phyloP scores from a whole-genome alignment of 2,797 vertebrate genomes.

The Natrix natrix region DNA sequence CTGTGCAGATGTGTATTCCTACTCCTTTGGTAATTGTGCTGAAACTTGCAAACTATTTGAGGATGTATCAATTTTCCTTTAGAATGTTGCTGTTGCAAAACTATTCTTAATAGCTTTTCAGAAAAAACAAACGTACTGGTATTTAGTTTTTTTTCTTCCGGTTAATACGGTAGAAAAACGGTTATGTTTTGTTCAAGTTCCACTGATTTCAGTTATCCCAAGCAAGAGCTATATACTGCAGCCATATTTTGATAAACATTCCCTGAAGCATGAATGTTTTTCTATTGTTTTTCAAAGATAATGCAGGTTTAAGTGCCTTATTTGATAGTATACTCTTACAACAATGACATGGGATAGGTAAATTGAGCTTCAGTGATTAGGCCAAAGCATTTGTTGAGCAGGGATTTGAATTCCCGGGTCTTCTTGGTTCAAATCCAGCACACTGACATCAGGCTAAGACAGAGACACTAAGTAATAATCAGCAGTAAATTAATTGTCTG shows the following conservation, averaged over 20 bases:
- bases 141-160: neutral
- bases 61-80: neutral
- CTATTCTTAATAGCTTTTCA: neutral
- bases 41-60: neutral
- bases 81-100: neutral
- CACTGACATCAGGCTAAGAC: no score
- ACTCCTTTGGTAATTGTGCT: neutral
- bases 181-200: neutral
- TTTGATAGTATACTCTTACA: neutral
- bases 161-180: neutral
- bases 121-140: neutral
- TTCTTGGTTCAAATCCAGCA: neutral
- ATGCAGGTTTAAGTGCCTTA: neutral
- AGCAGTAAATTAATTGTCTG: neutral
- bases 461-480: neutral
- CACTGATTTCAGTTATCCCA: neutral
- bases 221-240: neutral
- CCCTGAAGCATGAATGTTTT: neutral
- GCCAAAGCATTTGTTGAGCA: neutral
- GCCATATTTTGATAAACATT: neutral
- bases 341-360: neutral
- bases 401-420: neutral
- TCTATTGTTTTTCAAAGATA: neutral
- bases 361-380: neutral
- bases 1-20: neutral